Conservation (phyloP, 2,888 invertebrate genomes). For the Sinelater perroti region DNA sequence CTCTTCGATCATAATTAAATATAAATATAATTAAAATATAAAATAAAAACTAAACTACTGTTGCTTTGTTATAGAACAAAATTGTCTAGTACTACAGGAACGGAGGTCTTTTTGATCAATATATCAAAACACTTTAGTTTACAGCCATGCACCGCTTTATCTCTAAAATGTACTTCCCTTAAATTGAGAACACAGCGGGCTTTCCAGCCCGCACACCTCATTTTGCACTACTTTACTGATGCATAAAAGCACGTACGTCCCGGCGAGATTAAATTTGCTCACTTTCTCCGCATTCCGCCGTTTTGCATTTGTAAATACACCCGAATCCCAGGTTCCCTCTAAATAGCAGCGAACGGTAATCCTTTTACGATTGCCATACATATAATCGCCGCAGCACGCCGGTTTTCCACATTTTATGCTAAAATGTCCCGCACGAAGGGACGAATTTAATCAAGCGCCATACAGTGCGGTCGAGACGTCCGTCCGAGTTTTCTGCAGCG, state of each 20-base stretch:
- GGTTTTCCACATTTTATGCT: slow-evolving; percentile 8
- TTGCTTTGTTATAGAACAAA: too few relatives aligned
- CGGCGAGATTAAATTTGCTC: slow-evolving; percentile 5
- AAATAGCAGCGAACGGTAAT: slow-evolving; percentile 8
- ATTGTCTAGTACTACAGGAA: too few relatives aligned
- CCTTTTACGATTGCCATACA: slow-evolving; percentile 9
- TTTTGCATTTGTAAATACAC: slow-evolving; percentile 11
- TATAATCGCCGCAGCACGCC: slow-evolving; percentile 6
- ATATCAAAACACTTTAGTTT: too few relatives aligned
- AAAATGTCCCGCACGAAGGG: neutral
- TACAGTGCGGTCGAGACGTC: neutral
- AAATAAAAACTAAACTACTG: too few relatives aligned
- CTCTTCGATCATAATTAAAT: too few relatives aligned
- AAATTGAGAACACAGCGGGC: too few relatives aligned
- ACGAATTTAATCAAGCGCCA: slow-evolving; percentile 3
- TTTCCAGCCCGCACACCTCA: too few relatives aligned
- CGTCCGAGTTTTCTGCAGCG: slow-evolving; percentile 6
- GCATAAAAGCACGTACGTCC: slow-evolving; percentile 10
- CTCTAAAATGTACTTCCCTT: too few relatives aligned
- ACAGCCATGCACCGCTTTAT: too few relatives aligned
- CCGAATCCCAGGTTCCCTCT: slow-evolving; percentile 4
- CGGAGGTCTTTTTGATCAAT: too few relatives aligned
- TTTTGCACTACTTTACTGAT: slow-evolving; percentile 15
- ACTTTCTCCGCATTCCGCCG: neutral
- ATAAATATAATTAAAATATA: too few relatives aligned